Evolutionary conservation across 2,888 invertebrate species (phyloP).

Genomic region (Ophraella communa): DNA sequence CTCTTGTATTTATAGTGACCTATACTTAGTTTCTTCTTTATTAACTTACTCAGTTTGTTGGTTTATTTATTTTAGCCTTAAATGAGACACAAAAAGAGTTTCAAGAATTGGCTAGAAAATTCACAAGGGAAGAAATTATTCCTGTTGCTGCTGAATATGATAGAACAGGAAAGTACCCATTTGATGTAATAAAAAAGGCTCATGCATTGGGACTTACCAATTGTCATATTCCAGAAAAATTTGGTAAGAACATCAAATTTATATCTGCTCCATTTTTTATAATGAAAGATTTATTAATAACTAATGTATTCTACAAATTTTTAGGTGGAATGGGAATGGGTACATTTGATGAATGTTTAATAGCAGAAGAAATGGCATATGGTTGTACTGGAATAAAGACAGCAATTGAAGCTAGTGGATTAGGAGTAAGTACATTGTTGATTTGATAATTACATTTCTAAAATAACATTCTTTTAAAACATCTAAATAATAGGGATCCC

Average conservation of each 20-base stretch:
- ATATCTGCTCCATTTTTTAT: too few relatives aligned
- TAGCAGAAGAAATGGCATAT: constrained; percentile 89
- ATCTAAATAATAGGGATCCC: too few relatives aligned
- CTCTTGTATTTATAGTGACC: too few relatives aligned
- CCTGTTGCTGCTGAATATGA: constrained; percentile 91
- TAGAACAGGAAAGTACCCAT: constrained; percentile 90
- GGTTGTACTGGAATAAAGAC: constrained; percentile 93
- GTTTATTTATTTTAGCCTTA: constrained; percentile 58
- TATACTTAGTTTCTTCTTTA: too few relatives aligned
- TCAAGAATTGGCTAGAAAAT: constrained; percentile 85
- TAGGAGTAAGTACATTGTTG: constrained; percentile 68
- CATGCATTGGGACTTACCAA: constrained; percentile 89
- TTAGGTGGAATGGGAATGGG: constrained; percentile 80
- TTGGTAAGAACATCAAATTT: too few relatives aligned
- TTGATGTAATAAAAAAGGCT: constrained; percentile 93
- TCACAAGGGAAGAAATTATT: constrained; percentile 89
- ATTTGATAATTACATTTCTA: background rate
- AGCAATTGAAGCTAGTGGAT: constrained; percentile 85
- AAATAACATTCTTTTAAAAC: too few relatives aligned
- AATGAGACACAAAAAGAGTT: constrained; percentile 79
- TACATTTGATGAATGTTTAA: constrained; percentile 78
- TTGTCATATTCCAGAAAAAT: constrained; percentile 79
- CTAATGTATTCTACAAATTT: constrained; percentile 31
- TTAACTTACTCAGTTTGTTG: background rate
- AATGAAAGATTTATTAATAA: too few relatives aligned